Base-by-base conservation (phyloP, 2,888 invertebrate genomes). In the Beris morrisii region DNA sequence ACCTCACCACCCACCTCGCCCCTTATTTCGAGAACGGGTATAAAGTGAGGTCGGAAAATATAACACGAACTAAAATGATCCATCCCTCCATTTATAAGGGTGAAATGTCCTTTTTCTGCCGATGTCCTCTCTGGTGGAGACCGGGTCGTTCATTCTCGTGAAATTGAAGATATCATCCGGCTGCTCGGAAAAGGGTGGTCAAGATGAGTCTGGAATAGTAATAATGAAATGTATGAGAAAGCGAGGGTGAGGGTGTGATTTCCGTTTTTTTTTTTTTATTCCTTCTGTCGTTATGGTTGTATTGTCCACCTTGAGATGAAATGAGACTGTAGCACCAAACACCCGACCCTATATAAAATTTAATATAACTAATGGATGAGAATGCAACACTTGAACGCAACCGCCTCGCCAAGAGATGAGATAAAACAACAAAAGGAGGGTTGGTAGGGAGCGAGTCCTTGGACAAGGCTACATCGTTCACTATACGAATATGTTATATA, bases 281-380 rank as follows among this genome's bases (percentile, higher is more conserved):
- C 9, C 31, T n/a, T 7, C 38, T 1, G 22, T 4, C n/a, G 32
- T 56, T 56, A 52, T 46, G 50, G 50, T 22, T 61, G 52, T 61
- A 52, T 61, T 61, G 61, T 52, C 52, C 61, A n/a, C 13, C 31
- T 13, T 5, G 61, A 15, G 38, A 11, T 28, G 32, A 38, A 52
- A 22, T 11, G 28, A 50, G 43, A 52, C 30, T 32, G 38, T 13
- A 38, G 43, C 38, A 38, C 38, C 38, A 43, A 61, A 48, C 13
- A 15, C 61, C 38, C 15, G 9, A 38, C 52, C 38, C 61, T 43
- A 55, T 44, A 55, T 55, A 65, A 65, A 65, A 65, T 65, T 65
- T 65, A 65, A 65, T 65, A 65, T 50, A 65, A 65, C 65, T 65
- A 65, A 65, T 65, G 65, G 65, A 65, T 65, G 65, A 57, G 65